Conservation (phyloP, 2,797 vertebrate genomes). For the Euthynnus affinis region DNA sequence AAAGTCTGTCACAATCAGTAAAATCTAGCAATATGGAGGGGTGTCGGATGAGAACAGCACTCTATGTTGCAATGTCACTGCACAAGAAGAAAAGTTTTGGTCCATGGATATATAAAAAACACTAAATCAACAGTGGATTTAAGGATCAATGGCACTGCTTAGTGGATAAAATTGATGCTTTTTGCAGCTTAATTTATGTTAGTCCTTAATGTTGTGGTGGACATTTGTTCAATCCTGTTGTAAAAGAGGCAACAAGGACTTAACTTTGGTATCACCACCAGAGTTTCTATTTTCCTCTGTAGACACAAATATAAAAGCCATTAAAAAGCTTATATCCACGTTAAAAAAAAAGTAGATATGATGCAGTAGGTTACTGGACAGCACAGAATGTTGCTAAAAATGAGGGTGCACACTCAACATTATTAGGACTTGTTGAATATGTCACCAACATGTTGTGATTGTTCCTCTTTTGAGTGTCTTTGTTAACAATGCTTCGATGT, state of each 20-base stretch:
- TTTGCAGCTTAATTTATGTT: conserved; percentile 50
- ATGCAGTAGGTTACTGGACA: conserved; percentile 63
- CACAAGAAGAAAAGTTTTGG: conserved; percentile 27
- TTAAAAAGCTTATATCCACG: conserved; percentile 38
- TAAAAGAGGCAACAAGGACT: conserved; percentile 36
- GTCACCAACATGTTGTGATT: conserved; percentile 50
- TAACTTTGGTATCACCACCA: conserved; percentile 17
- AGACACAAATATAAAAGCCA: conserved; percentile 41
- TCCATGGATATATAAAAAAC: conserved; percentile 21
- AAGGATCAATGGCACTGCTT: background rate
- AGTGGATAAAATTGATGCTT: conserved; percentile 32
- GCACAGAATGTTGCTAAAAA: conserved; percentile 71
- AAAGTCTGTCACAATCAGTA: conserved; percentile 28
- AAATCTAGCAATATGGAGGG: conserved; percentile 21
- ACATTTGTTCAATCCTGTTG: conserved; percentile 27
- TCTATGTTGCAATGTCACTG: conserved; percentile 25
- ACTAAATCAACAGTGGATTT: conserved; percentile 15
- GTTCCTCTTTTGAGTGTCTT: conserved; percentile 66
- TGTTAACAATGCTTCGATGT: conserved; percentile 65
- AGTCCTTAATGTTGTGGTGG: conserved; percentile 51
- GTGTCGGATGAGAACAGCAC: conserved; percentile 31
- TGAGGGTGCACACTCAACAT: conserved; percentile 18
- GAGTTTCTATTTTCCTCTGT: conserved; percentile 27
- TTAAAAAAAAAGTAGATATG: conserved; percentile 1
- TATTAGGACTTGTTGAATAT: conserved; percentile 37